Evolutionary conservation across 2,113 vertebrate species (phyloP).

Genomic region (Dromiciops gliroides): DNA sequence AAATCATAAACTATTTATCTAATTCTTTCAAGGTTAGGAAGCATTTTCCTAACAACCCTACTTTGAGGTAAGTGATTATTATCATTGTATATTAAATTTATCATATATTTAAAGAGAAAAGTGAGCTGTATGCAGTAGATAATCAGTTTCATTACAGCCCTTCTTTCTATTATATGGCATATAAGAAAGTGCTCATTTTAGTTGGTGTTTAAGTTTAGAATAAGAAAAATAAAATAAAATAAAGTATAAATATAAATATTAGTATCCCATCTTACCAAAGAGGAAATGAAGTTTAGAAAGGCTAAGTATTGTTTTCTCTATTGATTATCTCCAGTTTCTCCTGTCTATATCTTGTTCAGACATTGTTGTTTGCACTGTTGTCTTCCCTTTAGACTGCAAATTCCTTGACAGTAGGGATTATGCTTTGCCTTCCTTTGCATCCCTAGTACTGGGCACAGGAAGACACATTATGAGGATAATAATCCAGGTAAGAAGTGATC

Average conservation of each 20-base stretch:
- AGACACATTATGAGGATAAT: neutral
- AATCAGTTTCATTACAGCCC: neutral
- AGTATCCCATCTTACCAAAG: neutral
- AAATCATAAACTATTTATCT: neutral
- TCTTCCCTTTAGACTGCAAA: neutral
- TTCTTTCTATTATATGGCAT: neutral
- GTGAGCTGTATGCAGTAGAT: neutral
- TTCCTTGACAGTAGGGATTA: neutral
- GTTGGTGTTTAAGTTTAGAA: neutral
- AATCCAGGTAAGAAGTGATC: neutral
- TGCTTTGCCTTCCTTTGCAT: neutral
- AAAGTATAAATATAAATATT: neutral
- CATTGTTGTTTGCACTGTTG: neutral
- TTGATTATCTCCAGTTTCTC: neutral
- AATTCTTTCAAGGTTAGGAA: neutral
- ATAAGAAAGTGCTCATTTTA: neutral
- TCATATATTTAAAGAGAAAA: neutral
- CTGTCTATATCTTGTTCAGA: neutral
- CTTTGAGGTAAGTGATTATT: neutral
- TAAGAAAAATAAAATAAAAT: neutral
- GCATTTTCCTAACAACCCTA: neutral
- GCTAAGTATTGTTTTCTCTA: neutral
- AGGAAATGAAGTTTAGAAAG: neutral
- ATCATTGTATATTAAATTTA: neutral
- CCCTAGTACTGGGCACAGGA: neutral